Evolutionary conservation across 2,888 invertebrate genomes (phyloP).

Genomic region (Criorhina ranunculi): DNA sequence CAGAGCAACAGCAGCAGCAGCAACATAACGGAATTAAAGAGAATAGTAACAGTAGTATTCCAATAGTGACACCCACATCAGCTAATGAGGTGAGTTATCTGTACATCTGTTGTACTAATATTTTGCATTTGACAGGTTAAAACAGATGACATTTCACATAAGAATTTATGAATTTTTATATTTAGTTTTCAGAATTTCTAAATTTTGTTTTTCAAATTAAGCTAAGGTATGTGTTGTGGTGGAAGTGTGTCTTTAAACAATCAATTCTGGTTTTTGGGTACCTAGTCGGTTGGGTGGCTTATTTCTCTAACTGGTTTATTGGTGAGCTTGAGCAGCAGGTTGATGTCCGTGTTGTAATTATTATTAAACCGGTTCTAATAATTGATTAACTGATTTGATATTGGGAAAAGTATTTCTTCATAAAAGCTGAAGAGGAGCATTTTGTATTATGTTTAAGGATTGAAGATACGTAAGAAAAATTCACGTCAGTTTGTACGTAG

Average conservation of each 20-base stretch:
- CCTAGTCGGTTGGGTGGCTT: neutral
- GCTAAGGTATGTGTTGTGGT: constrained; percentile 1
- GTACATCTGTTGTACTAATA: constrained; percentile 11
- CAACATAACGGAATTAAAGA: constrained; percentile 83
- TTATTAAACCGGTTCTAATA: constrained; percentile 8
- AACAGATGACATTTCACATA: neutral
- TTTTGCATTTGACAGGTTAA: neutral
- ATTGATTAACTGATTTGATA: constrained; percentile 2
- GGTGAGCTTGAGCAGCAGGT: constrained; percentile 3
- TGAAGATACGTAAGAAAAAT: too few species aligned
- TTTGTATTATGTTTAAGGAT: neutral
- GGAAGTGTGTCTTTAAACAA: neutral
- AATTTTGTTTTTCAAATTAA: neutral
- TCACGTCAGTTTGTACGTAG: too few species aligned
- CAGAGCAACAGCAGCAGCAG: constrained; percentile 79
- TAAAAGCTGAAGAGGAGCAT: neutral
- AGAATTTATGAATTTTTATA: neutral
- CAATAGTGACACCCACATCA: constrained; percentile 80
- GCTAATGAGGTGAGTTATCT: constrained; percentile 70
- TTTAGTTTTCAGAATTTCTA: neutral
- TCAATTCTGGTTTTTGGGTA: constrained; percentile 1
- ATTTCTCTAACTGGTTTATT: constrained; percentile 3
- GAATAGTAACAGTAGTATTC: constrained; percentile 82
- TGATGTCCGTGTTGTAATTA: neutral
- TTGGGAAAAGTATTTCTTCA: neutral